Evolutionary conservation across 2,113 vertebrate species (phyloP).

Genomic region (Alectura lathami): DNA sequence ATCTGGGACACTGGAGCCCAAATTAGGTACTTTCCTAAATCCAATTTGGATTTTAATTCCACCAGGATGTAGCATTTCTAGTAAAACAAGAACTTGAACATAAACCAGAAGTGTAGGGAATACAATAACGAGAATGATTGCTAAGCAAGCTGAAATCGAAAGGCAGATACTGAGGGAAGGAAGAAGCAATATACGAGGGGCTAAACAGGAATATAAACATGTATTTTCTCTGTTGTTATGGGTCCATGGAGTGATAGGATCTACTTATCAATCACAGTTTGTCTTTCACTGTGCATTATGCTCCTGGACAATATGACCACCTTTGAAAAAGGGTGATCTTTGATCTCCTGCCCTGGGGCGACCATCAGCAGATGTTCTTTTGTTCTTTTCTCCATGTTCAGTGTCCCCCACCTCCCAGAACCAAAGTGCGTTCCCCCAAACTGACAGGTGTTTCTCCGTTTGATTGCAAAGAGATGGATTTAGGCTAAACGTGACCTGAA

Average conservation of each 20-base stretch:
- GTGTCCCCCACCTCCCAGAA: constrained; percentile 20
- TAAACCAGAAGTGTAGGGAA: constrained; percentile 52
- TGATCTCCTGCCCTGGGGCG: constrained; percentile 20
- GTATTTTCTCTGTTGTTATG: neutral
- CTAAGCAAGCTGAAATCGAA: constrained; percentile 54
- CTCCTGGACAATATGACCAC: constrained; percentile 18
- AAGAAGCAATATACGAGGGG: neutral
- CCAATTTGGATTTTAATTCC: constrained; percentile 63
- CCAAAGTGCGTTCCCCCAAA: neutral
- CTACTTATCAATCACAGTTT: constrained; percentile 15
- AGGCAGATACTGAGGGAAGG: neutral
- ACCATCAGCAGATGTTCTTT: constrained; percentile 54
- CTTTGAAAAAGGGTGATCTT: constrained; percentile 44
- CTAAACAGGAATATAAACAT: constrained; percentile 8
- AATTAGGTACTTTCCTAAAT: constrained; percentile 58
- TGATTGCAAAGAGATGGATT: constrained; percentile 40
- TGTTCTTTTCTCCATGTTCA: constrained; percentile 22
- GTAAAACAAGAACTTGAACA: constrained; percentile 64
- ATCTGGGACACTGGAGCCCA: constrained; percentile 12
- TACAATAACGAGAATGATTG: constrained; percentile 54
- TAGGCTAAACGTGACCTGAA: constrained; percentile 54
- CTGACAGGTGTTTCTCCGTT: constrained; percentile 56
- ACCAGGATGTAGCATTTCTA: constrained; percentile 60
- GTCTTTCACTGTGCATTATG: constrained; percentile 22
- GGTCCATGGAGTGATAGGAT: neutral